Percentiles rank a stretch among this genome's conserved stretches.
phyloP scores from a whole-genome alignment of 2,113 vertebrate genomes.

The Microcebus murinus region DNA sequence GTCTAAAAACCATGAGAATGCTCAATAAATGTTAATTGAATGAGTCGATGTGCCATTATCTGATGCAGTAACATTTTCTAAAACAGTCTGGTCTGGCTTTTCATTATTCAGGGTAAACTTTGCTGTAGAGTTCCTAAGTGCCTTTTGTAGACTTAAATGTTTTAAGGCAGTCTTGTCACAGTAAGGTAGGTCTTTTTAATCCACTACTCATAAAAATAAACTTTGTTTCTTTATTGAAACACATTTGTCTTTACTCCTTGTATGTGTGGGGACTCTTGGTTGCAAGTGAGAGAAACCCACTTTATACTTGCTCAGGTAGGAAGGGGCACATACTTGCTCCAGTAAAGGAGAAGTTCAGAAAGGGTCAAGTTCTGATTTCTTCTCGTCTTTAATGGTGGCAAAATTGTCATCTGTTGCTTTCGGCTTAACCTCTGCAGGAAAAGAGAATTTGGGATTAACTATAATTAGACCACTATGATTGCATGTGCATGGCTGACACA shows the following conservation, averaged over 20 bases:
- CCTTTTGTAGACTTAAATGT: slow-evolving; percentile 42
- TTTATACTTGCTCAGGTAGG: not conserved
- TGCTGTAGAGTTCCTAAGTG: slow-evolving; percentile 54
- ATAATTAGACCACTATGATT: not conserved
- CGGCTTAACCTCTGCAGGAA: not conserved
- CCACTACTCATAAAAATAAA: not conserved
- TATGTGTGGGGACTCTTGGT: not conserved
- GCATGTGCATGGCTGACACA: not conserved
- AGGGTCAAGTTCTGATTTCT: not conserved
- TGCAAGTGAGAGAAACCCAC: not conserved
- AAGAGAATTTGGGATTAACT: slow-evolving; percentile 24
- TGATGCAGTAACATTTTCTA: slow-evolving; percentile 49
- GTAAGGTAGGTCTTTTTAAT: slow-evolving; percentile 6
- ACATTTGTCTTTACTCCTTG: not conserved
- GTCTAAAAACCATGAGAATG: slow-evolving; percentile 52
- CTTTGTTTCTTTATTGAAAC: not conserved
- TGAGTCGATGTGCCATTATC: slow-evolving; percentile 47
- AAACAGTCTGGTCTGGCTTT: slow-evolving; percentile 48
- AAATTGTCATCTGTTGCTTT: not conserved
- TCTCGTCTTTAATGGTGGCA: not conserved
- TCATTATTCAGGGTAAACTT: slow-evolving; percentile 57
- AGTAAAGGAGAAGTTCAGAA: not conserved
- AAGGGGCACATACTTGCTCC: not conserved
- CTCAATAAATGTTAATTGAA: slow-evolving; percentile 63
- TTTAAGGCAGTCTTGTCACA: slow-evolving; percentile 40